Base-by-base conservation (phyloP, 2,797 vertebrate genomes). In the Apogon talboti region DNA sequence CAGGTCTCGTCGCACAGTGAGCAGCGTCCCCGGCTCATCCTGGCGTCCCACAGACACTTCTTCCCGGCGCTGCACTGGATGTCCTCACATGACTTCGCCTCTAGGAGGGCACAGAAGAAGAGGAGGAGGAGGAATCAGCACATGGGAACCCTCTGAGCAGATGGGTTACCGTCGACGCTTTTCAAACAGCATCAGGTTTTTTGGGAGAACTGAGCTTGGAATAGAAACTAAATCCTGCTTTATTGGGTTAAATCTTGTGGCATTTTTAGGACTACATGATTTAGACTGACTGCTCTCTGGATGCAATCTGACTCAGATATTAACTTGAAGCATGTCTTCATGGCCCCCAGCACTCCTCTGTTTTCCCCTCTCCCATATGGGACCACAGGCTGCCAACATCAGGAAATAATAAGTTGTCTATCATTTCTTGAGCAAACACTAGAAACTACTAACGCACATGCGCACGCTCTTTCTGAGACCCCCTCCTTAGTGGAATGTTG, bases 1-100 rank as follows among this genome's bases (percentile, higher is more conserved):
- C 98, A 99, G 10, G 87, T 66, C 89, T 98, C 96, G 4, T 96
- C 93, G 0, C 98, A 99, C 83, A 96, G 85, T 3, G 95, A 95
- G 4, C 98, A 99, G 49, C 96, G 96, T 60, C 97, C 97, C 82
- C 96, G 93, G 85, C 96, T 94, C 92, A 96, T 94, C 78, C 96
- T 95, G 66, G 93, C 94, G 78, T 99, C 96, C 97, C 98, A 99
- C 71, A 99, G 92, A 85, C 98, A 99, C 79, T 96, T 98, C 87
- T 99, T 99, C 64, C 96, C 96, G 1, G 82, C 61, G 30, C 93
- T 94, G 92, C 98, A 99, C 47, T 96, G 95, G 91, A 99, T 98
- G 86, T 99, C 98, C 90, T 97, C 96, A 86, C 98, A 99, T 50
- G 97, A 98, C 93, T 98, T 99, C 86, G 98, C 97, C 93, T 98